A percentile compares a stretch with the other conserved stretches of the same genome.
phyloP scores from a whole-genome alignment of 2,113 vertebrate genomes.

The Phylloscopus whistleri region DNA sequence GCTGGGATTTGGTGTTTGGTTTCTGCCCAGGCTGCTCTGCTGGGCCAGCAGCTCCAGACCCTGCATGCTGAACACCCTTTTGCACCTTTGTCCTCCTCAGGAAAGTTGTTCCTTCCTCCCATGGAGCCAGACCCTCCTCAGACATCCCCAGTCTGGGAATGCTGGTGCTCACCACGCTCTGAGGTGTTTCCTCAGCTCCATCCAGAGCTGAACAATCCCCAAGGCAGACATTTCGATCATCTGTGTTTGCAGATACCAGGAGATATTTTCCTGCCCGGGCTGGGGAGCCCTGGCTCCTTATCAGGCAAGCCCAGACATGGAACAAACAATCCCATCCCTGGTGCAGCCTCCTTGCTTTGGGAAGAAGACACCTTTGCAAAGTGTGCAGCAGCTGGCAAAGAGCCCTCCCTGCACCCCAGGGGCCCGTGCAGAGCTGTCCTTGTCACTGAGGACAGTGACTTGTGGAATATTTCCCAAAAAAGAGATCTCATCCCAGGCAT shows the following conservation, averaged over 20 bases:
- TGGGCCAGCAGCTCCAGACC: not conserved
- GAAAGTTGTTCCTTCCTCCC: not conserved
- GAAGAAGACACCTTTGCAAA: not conserved
- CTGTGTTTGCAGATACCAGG: not conserved
- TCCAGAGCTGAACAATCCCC: not conserved
- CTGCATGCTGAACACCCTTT: not conserved
- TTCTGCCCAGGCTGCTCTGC: not conserved
- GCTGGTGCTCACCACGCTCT: not conserved
- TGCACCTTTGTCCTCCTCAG: not conserved
- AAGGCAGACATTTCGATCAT: not conserved
- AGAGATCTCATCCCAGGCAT: not conserved
- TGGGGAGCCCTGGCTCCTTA: not conserved
- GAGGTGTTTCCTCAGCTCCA: not conserved
- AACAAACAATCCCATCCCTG: not conserved
- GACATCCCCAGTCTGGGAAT: not conserved
- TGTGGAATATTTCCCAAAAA: not conserved
- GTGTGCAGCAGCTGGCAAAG: not conserved
- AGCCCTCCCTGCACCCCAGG: not conserved
- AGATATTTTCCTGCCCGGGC: not conserved
- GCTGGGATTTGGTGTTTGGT: not conserved
- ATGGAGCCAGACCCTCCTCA: not conserved
- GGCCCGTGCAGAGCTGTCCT: not conserved
- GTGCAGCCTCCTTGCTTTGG: not conserved
- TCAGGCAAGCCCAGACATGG: not conserved
- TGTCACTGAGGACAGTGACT: not conserved